Evolutionary conservation across 2,888 invertebrate genomes (phyloP), one percentile per base, ranked within the genome.

Genomic region (Elmis aenea): DNA sequence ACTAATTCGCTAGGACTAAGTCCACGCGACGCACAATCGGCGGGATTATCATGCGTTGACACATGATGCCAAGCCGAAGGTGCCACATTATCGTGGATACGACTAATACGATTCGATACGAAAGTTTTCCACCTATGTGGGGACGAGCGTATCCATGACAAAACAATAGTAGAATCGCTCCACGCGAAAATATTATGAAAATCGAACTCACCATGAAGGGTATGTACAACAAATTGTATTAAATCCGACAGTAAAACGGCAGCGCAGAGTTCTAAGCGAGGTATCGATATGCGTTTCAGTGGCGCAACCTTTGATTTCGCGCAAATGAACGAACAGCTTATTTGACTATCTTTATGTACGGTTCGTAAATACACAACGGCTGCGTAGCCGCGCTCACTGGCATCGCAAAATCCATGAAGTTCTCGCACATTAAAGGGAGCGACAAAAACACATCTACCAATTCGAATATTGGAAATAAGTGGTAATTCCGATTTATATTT

Each of bases 71-170:
- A 42, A 29, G 11, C 4, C 13, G 16, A 15, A 4, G 28, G 20
- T 5, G 31, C 6, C 8, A 29, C 5, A 15, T 20, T 16, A 12
- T 30, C 26, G 28, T 42, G 45, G 25, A 43, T 40, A 10, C 37
- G 10, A 5, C 26, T 16, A 6, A 46, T 35, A 4, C 42, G 26
- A 32, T 48, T 48, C 9, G 26, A 15, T 3, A 48, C 40, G 26
- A 48, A 48, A 14, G 31, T 43, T 31, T 48, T 33, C 33, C 37
- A 46, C 3, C 26, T 25, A 27, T 42, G 26, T 10, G 45, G 38
- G 3, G 39, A 22, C n/a, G 40, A 29, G 5, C 24, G 6, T 14
- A 48, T 32, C 42, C 45, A 48, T 13, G 20, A 11, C 11, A 48
- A 15, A 11, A 33, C 27, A 3, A 46, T 32, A 2, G 32, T 36